These are phyloP conservation scores for Corythoichthys intestinalis DNA, from an alignment of 2,113 vertebrate genomes.

Conservation along the genomic window DNA sequence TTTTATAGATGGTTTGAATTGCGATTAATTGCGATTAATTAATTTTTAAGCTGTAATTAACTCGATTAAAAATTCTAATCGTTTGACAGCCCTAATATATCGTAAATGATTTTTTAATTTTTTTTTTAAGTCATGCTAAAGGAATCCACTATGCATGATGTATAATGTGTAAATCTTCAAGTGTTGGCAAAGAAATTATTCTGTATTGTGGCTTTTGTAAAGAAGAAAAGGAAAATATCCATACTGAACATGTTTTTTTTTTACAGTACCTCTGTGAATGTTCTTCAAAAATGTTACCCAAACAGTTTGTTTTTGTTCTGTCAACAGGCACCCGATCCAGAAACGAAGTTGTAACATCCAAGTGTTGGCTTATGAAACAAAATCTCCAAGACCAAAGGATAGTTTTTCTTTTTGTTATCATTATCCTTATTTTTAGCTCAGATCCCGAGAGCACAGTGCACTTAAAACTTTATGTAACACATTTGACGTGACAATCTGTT, in stretches of 20 bases:
- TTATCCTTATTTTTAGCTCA: neutral
- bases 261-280: neutral
- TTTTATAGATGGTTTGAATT: too few species aligned
- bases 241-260: neutral
- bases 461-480: slow-evolving; percentile 2
- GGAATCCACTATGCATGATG: too few species aligned
- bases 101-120: too few species aligned
- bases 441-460: neutral
- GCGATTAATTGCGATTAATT: too few species aligned
- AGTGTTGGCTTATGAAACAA: neutral
- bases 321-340: slow-evolving; percentile 43
- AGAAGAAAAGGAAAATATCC: too few species aligned
- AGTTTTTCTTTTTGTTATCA: slow-evolving; percentile 8
- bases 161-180: too few species aligned
- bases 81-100: too few species aligned
- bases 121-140: too few species aligned
- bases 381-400: slow-evolving; percentile 3
- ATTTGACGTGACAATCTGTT: neutral
- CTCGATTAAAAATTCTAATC: too few species aligned
- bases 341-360: slow-evolving; percentile 57
- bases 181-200: neutral
- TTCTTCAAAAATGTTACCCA: neutral
- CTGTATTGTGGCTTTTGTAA: neutral
- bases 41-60: too few species aligned
- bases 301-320: slow-evolving; percentile 2